A percentile compares a stretch with the other conserved stretches of the same genome.
These are phyloP conservation scores for Sminthurides bifidus DNA, from an alignment of 1,140 invertebrate genomes.

Conservation along the genomic window DNA sequence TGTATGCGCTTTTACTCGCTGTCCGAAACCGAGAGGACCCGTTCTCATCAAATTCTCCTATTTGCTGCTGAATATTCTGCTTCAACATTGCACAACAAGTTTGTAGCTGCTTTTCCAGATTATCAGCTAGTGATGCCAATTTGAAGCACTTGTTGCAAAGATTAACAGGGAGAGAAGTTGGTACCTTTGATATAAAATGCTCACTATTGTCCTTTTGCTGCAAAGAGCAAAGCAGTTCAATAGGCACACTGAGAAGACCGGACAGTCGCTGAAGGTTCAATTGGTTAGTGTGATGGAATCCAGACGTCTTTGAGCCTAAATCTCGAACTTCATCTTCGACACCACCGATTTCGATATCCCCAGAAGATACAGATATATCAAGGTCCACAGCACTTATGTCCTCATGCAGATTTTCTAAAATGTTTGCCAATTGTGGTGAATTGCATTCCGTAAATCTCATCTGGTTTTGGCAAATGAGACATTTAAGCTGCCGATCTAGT, in stretches of 20 bases:
- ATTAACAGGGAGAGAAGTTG: background rate
- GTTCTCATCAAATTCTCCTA: background rate
- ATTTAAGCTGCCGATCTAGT: conserved; percentile 7
- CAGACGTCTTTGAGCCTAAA: conserved; percentile 7
- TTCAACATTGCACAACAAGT: conserved; percentile 1
- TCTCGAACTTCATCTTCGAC: conserved; percentile 25
- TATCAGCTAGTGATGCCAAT: conserved; percentile 9
- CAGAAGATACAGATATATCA: conserved; percentile 21
- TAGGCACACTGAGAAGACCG: conserved; percentile 4
- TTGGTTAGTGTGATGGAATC: background rate
- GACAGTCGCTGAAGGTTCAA: conserved; percentile 2
- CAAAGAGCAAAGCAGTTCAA: background rate
- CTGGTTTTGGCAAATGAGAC: conserved; percentile 15
- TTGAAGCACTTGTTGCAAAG: conserved; percentile 19
- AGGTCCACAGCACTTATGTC: conserved; percentile 22
- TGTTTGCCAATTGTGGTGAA: conserved; percentile 20
- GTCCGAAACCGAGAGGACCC: background rate
- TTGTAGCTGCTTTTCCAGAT: conserved; percentile 20
- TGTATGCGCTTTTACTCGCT: background rate
- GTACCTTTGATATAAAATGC: background rate
- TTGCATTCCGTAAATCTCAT: conserved; percentile 8
- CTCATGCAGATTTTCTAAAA: conserved; percentile 25
- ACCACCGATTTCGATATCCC: conserved; percentile 28
- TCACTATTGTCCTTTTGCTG: background rate
- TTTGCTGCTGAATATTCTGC: background rate